These are phyloP conservation scores for Acheta domesticus DNA, from an alignment of 2,888 invertebrate species.

Conservation along the genomic window DNA sequence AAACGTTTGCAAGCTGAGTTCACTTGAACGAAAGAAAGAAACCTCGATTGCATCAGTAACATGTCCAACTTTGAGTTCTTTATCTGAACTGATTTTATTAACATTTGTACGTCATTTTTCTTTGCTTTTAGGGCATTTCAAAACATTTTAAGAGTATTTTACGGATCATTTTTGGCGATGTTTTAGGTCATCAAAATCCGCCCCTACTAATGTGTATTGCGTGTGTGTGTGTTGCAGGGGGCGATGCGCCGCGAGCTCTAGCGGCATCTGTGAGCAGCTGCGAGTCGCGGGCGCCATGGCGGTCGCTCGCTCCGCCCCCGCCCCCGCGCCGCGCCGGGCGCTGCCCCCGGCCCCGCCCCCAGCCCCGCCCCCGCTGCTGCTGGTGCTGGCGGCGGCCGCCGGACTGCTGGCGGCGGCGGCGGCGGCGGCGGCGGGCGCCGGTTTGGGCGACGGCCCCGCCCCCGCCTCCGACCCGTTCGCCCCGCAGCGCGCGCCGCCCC, in stretches of 20 bases:
- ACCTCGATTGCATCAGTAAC: too few species aligned
- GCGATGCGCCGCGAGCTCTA: neutral
- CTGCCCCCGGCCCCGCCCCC: neutral
- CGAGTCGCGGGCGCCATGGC: neutral
- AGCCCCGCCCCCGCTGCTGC: constrained; percentile 18
- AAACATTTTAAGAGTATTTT: too few species aligned
- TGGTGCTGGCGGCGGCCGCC: constrained; percentile 24
- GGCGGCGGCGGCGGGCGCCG: constrained; percentile 1
- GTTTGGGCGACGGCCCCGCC: constrained; percentile 19
- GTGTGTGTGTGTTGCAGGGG: neutral
- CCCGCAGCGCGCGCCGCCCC: constrained; percentile 29
- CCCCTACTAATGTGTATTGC: too few species aligned
- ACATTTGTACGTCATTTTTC: too few species aligned
- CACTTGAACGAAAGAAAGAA: too few species aligned
- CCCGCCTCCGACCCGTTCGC: constrained; percentile 31
- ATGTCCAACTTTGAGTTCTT: too few species aligned
- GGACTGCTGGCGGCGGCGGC: constrained; percentile 27
- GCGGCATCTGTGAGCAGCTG: neutral
- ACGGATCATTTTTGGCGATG: too few species aligned
- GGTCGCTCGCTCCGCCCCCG: neutral
- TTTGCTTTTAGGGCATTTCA: too few species aligned
- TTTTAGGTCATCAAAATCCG: too few species aligned
- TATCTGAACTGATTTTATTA: too few species aligned
- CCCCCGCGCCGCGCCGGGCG: neutral
- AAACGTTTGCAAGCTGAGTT: too few species aligned